phyloP scores from a whole-genome alignment of 2,797 vertebrate species.

The Microcaecilia unicolor region DNA sequence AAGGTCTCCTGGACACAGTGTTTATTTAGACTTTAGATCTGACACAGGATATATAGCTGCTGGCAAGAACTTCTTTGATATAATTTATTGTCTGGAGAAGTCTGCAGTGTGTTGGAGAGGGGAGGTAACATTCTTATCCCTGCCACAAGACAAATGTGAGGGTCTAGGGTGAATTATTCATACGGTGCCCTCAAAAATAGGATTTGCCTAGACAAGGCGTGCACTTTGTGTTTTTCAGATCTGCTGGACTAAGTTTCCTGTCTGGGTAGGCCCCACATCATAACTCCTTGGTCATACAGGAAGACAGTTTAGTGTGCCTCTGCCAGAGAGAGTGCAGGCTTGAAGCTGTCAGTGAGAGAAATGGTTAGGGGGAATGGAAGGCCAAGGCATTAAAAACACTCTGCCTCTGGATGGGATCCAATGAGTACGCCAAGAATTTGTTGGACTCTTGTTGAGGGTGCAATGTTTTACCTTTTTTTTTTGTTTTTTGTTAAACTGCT shows the following conservation, averaged over 20 bases:
- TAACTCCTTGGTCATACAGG: slow-evolving; percentile 1
- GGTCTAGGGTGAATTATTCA: slow-evolving; percentile 40
- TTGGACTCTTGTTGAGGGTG: too few species aligned
- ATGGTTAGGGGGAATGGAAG: background rate
- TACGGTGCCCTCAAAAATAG: slow-evolving; percentile 34
- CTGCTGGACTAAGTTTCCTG: slow-evolving; percentile 14
- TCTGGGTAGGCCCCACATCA: background rate
- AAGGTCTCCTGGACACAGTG: background rate
- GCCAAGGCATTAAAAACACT: too few species aligned
- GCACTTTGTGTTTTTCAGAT: slow-evolving; percentile 21
- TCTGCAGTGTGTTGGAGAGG: slow-evolving; percentile 13
- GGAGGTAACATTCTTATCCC: slow-evolving; percentile 31
- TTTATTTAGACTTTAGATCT: background rate
- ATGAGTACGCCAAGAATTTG: too few species aligned
- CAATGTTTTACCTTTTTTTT: too few species aligned
- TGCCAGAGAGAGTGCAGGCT: background rate
- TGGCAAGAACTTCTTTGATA: slow-evolving; percentile 22
- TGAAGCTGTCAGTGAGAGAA: background rate
- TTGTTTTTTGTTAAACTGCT: background rate
- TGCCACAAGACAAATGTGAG: slow-evolving; percentile 32
- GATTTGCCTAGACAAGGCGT: slow-evolving; percentile 40
- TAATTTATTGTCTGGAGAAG: slow-evolving; percentile 24
- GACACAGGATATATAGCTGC: slow-evolving; percentile 11
- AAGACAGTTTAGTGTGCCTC: slow-evolving; percentile 7
- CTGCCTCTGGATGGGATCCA: background rate